These are phyloP conservation scores for Aelia acuminata DNA, from an alignment of 2,888 invertebrate genomes.

Conservation along the genomic window DNA sequence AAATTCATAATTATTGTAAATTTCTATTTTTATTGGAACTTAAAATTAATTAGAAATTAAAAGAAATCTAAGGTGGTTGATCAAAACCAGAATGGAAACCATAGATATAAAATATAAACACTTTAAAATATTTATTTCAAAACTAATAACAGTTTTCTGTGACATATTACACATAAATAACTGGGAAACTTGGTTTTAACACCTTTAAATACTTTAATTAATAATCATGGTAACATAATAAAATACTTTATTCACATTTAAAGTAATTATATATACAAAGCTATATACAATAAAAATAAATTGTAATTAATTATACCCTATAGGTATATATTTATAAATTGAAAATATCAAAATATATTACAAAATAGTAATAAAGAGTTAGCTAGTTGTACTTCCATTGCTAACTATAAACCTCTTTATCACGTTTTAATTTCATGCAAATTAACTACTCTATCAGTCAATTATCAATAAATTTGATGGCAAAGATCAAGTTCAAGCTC, in stretches of 20 bases:
- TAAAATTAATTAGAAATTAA: no score
- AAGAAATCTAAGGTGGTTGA: no score
- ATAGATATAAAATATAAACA: neutral
- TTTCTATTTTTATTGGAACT: no score
- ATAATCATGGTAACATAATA: neutral
- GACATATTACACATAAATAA: neutral
- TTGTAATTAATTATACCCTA: neutral
- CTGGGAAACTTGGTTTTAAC: neutral
- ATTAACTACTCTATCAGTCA: neutral
- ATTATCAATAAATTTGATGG: neutral
- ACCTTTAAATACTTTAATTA: neutral
- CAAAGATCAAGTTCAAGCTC: neutral
- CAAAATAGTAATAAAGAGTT: neutral
- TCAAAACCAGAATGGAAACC: neutral
- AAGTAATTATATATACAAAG: neutral
- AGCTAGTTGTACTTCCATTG: neutral
- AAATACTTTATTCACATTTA: neutral
- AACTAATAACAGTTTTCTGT: neutral
- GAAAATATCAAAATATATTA: neutral
- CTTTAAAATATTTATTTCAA: neutral
- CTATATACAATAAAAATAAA: neutral
- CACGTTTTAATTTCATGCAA: neutral
- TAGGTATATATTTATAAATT: neutral
- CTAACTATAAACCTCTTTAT: neutral
- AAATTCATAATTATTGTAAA: no score